These are phyloP conservation scores for Astreopora myriophthalma DNA, from an alignment of 64 coral and sea anemone genomes.

Conservation along the genomic window DNA sequence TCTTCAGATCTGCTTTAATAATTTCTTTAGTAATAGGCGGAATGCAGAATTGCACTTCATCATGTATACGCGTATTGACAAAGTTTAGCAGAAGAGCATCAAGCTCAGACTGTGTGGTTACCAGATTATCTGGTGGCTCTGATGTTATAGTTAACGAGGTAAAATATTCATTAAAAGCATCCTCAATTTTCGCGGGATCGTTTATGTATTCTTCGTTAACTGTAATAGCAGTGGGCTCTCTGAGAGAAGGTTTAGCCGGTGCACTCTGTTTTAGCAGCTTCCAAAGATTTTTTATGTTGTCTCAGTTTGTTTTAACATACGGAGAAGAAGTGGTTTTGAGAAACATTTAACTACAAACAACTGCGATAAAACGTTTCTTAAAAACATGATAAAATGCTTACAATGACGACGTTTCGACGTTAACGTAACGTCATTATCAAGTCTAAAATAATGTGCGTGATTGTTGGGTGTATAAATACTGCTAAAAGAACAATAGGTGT, in stretches of 20 bases:
- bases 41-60: conserved; percentile 25
- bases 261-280: conserved; percentile 40
- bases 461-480: too few relatives aligned
- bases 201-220: conserved; percentile 31
- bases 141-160: conserved; percentile 19
- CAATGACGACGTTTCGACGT: too few relatives aligned
- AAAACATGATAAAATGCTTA: too few relatives aligned
- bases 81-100: conserved; percentile 4
- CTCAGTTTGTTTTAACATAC: too few relatives aligned
- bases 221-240: neutral
- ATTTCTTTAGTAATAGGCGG: conserved; percentile 21
- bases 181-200: conserved; percentile 16
- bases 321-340: too few relatives aligned
- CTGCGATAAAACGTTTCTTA: too few relatives aligned
- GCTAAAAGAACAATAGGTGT: too few relatives aligned
- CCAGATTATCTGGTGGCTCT: neutral
- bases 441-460: too few relatives aligned
- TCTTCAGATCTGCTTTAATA: too few relatives aligned
- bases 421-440: too few relatives aligned
- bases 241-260: conserved; percentile 30
- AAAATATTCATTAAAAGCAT: conserved; percentile 53
- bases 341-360: too few relatives aligned
- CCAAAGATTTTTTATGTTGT: neutral
- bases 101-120: conserved; percentile 15
- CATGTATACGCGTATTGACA: conserved; percentile 23